These are phyloP conservation scores for Cyclophora punctaria DNA, from an alignment of 2,888 invertebrate species.

Conservation along the genomic window DNA sequence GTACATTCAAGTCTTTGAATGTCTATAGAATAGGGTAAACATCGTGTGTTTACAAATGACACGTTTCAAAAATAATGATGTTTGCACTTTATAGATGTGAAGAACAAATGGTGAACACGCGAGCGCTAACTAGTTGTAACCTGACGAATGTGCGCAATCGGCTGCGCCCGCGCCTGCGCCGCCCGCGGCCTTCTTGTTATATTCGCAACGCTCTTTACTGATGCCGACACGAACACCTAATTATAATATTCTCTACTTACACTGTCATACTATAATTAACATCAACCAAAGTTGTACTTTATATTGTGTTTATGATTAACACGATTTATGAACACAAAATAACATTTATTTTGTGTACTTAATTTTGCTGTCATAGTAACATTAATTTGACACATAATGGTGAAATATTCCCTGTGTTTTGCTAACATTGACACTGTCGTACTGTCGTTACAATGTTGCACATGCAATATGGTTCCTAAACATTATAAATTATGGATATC, in stretches of 20 bases:
- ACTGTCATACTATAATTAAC: conserved; percentile 11
- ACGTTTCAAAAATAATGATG: conserved; percentile 16
- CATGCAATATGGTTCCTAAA: too few relatives aligned
- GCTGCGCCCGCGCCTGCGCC: conserved; percentile 21
- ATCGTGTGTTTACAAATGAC: not conserved
- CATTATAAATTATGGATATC: too few relatives aligned
- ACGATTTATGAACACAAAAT: not conserved
- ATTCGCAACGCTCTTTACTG: conserved; percentile 3
- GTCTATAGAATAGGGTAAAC: conserved; percentile 1
- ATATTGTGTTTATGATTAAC: not conserved
- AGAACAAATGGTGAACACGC: conserved; percentile 20
- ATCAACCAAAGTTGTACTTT: too few relatives aligned
- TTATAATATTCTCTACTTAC: conserved; percentile 1
- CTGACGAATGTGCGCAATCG: conserved; percentile 37
- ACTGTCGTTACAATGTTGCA: too few relatives aligned
- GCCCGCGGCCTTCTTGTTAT: conserved; percentile 2
- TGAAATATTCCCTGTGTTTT: too few relatives aligned
- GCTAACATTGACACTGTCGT: too few relatives aligned
- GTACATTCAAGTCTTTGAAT: not conserved
- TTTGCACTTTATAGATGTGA: conserved; percentile 24
- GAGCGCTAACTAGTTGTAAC: conserved; percentile 28
- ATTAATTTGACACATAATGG: too few relatives aligned
- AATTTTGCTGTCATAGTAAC: too few relatives aligned
- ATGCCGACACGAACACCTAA: conserved; percentile 3
- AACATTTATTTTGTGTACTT: too few relatives aligned